phyloP scores from a whole-genome alignment of 2,797 vertebrate species.

The Danio albolineatus region DNA sequence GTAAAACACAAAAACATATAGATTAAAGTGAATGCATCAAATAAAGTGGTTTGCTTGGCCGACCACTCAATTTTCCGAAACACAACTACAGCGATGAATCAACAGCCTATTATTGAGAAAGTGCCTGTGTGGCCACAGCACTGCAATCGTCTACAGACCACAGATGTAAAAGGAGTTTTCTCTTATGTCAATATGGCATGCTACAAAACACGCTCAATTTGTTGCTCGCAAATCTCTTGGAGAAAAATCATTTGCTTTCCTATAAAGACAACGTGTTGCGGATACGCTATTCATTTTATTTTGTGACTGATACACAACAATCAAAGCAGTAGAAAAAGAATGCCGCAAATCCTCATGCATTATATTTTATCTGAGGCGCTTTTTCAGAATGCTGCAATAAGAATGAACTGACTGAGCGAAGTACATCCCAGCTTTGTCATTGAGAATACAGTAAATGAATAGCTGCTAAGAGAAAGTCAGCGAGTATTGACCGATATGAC shows the following conservation, averaged over 20 bases:
- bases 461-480: constrained; percentile 41
- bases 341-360: constrained; percentile 22
- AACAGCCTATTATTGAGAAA: constrained; percentile 80
- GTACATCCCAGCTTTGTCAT: constrained; percentile 43
- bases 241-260: constrained; percentile 5
- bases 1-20: constrained; percentile 76
- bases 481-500: constrained; percentile 51
- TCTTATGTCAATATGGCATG: constrained; percentile 42
- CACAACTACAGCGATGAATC: constrained; percentile 84
- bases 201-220: constrained; percentile 38
- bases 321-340: neutral
- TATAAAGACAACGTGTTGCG: constrained; percentile 6
- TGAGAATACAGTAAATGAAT: constrained; percentile 45
- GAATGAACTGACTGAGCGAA: constrained; percentile 41
- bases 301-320: constrained; percentile 8
- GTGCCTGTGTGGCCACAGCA: constrained; percentile 73
- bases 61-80: constrained; percentile 86
- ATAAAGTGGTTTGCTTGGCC: constrained; percentile 83
- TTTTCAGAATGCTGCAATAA: constrained; percentile 33
- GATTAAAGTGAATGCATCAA: constrained; percentile 78
- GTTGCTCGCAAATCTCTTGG: constrained; percentile 12
- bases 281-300: constrained; percentile 12
- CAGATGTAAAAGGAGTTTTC: constrained; percentile 32
- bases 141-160: constrained; percentile 62
- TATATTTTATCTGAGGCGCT: neutral